Evolutionary conservation across 2,797 vertebrate species (phyloP), one percentile per base, ranked within the genome.

Genomic region (Rhinophrynus dorsalis): DNA sequence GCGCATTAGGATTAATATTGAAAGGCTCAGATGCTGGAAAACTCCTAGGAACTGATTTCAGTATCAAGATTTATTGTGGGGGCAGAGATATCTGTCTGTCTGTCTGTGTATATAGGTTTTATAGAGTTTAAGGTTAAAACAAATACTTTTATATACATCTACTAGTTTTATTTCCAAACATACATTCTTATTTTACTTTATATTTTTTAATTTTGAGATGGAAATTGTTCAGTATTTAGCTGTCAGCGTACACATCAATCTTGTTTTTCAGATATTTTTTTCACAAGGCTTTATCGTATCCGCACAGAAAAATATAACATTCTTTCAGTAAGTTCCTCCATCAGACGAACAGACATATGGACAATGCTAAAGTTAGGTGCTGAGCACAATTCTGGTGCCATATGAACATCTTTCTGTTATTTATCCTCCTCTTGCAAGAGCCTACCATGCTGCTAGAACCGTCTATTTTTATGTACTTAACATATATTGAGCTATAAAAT

Each of bases 401-500:
- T 87, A 81, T 67, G 82, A 83, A 75, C 80, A 85, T 83, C 75
- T 82, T 76, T 74, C 50, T 78, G 74, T 77, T 82, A 83, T 78
- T 77, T 84, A 87, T 84, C 80, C 80, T 83, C 85, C 80, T 82
- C 84, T 81, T 83, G 33, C 84, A 85, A 58, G 83, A 79, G 87
- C 84, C 81, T 76, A 83, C 81, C 88, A 86, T 86, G 83, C 88
- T 88, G 88, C 87, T 87, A 88, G 83, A 84, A 83, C 81, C 77
- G 80, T 87, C 89, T 90, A 89, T 91, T 91, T 91, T 91, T 91
- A 83, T 85, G 88, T 85, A 83, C 79, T 88, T 86, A 87, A 86
- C 87, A 86, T 91, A 88, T 83, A 89, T 83, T 89, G 89, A 88
- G 88, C 89, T 86, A 88, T 90, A 88, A 89, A 90, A 90, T 91